A percentile compares a stretch with the other conserved stretches of the same genome.
Conservation (phyloP, 1,140 invertebrate genomes). For the Sweltsa coloradensis region DNA sequence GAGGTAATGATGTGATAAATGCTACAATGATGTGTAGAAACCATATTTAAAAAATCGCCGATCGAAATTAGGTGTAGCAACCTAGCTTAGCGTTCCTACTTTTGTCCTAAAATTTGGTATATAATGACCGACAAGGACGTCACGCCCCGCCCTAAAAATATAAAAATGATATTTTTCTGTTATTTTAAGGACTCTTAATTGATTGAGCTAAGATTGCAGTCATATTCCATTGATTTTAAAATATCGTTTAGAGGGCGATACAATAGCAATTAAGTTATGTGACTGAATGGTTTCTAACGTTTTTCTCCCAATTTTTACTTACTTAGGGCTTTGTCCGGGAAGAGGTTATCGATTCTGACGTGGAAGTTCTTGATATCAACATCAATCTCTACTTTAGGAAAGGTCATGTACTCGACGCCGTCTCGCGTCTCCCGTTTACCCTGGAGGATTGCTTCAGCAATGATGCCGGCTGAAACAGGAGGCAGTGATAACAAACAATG, state of each 20-base stretch:
- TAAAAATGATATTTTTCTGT: background rate
- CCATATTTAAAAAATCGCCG: too few relatives aligned
- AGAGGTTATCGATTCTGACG: slow-evolving; percentile 46
- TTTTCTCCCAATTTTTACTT: slow-evolving; percentile 11
- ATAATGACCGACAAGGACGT: too few relatives aligned
- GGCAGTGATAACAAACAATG: background rate
- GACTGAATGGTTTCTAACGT: slow-evolving; percentile 14
- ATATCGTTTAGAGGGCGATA: background rate
- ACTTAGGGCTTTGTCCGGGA: slow-evolving; percentile 42
- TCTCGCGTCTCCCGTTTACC: slow-evolving; percentile 38
- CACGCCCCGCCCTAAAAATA: too few relatives aligned
- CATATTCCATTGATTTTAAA: background rate
- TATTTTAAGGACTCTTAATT: background rate
- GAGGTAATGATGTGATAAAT: too few relatives aligned
- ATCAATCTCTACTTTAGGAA: slow-evolving; percentile 36
- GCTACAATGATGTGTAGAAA: too few relatives aligned
- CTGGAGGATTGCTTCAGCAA: slow-evolving; percentile 41
- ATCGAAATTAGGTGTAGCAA: too few relatives aligned
- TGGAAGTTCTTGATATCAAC: slow-evolving; percentile 41
- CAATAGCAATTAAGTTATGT: slow-evolving; percentile 2
- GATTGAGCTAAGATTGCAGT: background rate
- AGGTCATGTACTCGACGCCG: slow-evolving; percentile 38
- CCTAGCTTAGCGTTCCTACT: too few relatives aligned
- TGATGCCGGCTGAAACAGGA: slow-evolving; percentile 29
- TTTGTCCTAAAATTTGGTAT: too few relatives aligned